Percentiles rank a stretch among this genome's conserved stretches.
Conservation (phyloP, 2,888 invertebrate species). For the Eupithecia subfuscata region DNA sequence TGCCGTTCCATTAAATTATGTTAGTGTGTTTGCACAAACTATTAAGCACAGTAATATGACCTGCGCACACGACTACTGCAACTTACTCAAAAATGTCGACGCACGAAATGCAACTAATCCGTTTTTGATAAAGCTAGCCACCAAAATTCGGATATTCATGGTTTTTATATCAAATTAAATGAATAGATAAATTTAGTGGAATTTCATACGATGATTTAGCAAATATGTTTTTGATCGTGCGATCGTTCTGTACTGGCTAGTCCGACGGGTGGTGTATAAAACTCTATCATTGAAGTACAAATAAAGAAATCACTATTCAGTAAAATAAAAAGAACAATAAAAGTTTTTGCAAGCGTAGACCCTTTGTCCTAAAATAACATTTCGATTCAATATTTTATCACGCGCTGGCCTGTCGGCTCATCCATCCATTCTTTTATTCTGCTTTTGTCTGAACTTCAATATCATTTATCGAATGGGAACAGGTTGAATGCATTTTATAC, state of each 20-base stretch:
- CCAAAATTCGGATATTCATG: too few relatives aligned
- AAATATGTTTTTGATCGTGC: too few relatives aligned
- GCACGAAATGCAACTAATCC: too few relatives aligned
- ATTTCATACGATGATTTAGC: too few relatives aligned
- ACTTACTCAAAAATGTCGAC: too few relatives aligned
- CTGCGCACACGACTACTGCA: too few relatives aligned
- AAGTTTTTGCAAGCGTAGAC: background rate
- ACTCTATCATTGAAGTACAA: background rate
- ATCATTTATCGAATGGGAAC: background rate
- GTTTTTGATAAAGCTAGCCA: too few relatives aligned
- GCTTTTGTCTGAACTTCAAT: background rate
- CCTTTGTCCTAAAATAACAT: background rate
- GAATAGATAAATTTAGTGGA: too few relatives aligned
- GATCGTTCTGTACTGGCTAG: background rate
- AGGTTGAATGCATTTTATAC: background rate
- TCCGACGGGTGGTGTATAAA: background rate
- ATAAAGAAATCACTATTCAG: background rate
- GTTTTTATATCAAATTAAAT: too few relatives aligned
- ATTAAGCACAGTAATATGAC: too few relatives aligned
- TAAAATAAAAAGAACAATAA: background rate
- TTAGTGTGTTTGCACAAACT: too few relatives aligned
- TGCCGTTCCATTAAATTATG: too few relatives aligned
- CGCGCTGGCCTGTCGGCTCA: background rate
- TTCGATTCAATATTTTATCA: slow-evolving; percentile 7
- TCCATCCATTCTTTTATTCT: background rate